Evolutionary conservation across 2,113 vertebrate genomes (phyloP).

Genomic region (Nematolebias whitei): DNA sequence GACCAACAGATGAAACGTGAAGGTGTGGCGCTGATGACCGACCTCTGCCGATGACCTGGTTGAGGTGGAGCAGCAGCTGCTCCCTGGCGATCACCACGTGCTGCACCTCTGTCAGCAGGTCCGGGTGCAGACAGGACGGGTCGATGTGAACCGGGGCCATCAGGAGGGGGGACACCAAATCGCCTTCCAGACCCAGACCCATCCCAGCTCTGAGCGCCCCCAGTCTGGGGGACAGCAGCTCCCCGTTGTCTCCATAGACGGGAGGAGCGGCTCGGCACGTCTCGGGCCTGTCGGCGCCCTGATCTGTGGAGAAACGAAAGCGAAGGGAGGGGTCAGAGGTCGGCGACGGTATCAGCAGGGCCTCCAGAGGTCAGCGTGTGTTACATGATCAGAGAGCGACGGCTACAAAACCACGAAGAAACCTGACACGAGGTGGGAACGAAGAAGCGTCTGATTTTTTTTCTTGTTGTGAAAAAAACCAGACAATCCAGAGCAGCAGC

Average conservation of each 20-base stretch:
- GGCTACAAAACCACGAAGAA: constrained; percentile 51
- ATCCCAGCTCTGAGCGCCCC: constrained; percentile 65
- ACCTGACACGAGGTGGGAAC: constrained; percentile 50
- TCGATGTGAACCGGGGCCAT: constrained; percentile 91
- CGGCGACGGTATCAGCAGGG: constrained; percentile 25
- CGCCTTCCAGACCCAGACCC: constrained; percentile 81
- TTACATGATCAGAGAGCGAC: constrained; percentile 52
- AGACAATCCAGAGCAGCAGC: constrained; percentile 1
- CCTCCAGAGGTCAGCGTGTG: constrained; percentile 38
- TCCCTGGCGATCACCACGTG: constrained; percentile 93
- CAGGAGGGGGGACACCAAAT: constrained; percentile 91
- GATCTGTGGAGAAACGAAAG: constrained; percentile 80
- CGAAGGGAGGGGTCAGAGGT: constrained; percentile 53
- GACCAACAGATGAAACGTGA: no score
- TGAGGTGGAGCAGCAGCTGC: constrained; percentile 91
- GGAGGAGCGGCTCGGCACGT: constrained; percentile 87
- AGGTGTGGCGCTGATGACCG: constrained; percentile 41
- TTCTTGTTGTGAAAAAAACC: background rate
- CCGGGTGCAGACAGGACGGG: constrained; percentile 90
- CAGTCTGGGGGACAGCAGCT: constrained; percentile 89
- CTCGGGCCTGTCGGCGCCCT: constrained; percentile 88
- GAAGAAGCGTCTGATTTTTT: constrained; percentile 37
- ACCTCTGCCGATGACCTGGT: constrained; percentile 97
- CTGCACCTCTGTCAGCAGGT: constrained; percentile 94
- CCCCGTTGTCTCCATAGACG: constrained; percentile 86